Evolutionary conservation across 2,888 invertebrate genomes (phyloP).

Genomic region (Lomographa bimaculata): DNA sequence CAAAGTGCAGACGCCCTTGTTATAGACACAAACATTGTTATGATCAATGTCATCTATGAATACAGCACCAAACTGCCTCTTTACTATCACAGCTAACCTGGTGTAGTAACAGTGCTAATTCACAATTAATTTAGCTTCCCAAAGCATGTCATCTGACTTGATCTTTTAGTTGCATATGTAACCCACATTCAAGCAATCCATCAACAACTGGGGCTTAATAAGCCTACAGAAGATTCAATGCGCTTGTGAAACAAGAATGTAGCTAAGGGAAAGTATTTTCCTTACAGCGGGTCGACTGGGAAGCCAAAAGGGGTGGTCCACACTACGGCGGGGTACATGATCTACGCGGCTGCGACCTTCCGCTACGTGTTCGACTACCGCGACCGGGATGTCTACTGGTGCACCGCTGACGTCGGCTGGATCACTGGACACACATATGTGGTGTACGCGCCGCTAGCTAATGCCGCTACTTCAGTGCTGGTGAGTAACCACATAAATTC

Average conservation of each 20-base stretch:
- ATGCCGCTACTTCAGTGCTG: conserved; percentile 96
- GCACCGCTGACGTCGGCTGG: conserved; percentile 98
- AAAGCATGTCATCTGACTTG: no score
- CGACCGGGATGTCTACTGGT: conserved; percentile 93
- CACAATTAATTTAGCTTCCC: no score
- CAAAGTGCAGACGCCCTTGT: no score
- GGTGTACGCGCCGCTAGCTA: conserved; percentile 97
- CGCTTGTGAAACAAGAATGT: conserved; percentile 24
- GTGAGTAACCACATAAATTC: no score
- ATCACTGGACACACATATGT: conserved; percentile 97
- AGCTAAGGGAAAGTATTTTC: conserved; percentile 34
- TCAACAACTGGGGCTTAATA: conserved; percentile 6
- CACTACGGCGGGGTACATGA: conserved; percentile 96
- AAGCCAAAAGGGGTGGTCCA: conserved; percentile 99
- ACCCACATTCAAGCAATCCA: conserved; percentile 9
- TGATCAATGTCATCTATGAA: no score
- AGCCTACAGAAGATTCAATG: neutral
- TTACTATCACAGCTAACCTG: no score
- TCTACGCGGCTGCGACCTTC: conserved; percentile 96
- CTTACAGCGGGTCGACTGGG: conserved; percentile 93
- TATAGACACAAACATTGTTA: no score
- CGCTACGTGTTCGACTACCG: conserved; percentile 98
- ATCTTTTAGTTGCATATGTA: no score
- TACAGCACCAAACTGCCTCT: no score
- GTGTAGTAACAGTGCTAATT: no score